A percentile compares a stretch with the other conserved stretches of the same genome.
Conservation (phyloP, 2,888 invertebrate genomes). For the Platycheirus rosarum region DNA sequence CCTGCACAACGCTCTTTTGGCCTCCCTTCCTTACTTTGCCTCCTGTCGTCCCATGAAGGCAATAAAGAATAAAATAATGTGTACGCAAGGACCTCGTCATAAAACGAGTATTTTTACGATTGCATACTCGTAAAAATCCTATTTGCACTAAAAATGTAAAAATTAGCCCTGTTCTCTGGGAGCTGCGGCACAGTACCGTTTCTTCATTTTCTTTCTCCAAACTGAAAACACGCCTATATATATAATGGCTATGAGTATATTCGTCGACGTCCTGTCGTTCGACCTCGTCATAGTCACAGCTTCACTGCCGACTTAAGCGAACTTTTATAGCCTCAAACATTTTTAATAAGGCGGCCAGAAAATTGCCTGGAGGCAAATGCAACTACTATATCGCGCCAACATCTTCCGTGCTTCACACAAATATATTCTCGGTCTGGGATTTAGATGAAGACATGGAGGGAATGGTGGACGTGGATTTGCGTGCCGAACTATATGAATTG, state of each 20-base stretch:
- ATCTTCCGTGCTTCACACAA: constrained; percentile 26
- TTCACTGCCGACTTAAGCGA: constrained; percentile 60
- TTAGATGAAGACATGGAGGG: background rate
- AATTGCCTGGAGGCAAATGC: constrained; percentile 66
- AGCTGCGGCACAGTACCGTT: background rate
- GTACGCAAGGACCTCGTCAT: constrained; percentile 65
- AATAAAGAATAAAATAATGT: constrained; percentile 70
- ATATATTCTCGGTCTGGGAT: background rate
- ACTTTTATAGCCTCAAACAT: constrained; percentile 71
- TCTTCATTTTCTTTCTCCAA: no score
- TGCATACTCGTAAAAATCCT: constrained; percentile 73
- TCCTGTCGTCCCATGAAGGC: constrained; percentile 43
- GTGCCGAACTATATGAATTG: background rate
- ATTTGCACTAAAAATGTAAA: constrained; percentile 74
- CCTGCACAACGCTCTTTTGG: background rate
- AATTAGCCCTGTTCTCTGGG: constrained; percentile 54
- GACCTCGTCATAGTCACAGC: constrained; percentile 32
- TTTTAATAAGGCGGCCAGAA: constrained; percentile 74
- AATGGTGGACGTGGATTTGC: constrained; percentile 8
- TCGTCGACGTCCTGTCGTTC: no score
- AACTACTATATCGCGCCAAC: constrained; percentile 54
- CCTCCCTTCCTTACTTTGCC: background rate
- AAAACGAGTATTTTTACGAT: constrained; percentile 72
- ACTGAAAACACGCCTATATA: background rate
- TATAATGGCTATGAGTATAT: no score